phyloP scores from a whole-genome alignment of 2,113 vertebrate genomes.

The Cavia porcellus region DNA sequence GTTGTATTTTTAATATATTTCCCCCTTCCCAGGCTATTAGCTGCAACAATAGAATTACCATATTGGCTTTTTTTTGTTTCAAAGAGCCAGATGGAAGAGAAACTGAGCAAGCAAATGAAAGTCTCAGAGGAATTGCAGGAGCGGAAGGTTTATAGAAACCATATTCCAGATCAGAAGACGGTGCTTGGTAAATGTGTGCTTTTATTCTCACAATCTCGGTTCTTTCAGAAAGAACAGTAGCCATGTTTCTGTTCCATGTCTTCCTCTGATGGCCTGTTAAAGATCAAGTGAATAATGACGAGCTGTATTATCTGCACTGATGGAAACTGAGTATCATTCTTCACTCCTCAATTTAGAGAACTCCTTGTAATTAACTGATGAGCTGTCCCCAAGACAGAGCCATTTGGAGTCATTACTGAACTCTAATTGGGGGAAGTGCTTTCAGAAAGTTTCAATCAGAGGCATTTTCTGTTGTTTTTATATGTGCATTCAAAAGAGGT shows the following conservation, averaged over 20 bases:
- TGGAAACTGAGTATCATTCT: conserved; percentile 73
- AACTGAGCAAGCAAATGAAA: conserved; percentile 75
- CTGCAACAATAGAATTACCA: conserved; percentile 67
- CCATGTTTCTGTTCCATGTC: conserved; percentile 77
- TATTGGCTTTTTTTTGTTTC: conserved; percentile 55
- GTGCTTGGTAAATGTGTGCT: conserved; percentile 53
- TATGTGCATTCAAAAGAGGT: conserved; percentile 43
- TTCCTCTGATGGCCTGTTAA: conserved; percentile 71
- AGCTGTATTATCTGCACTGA: conserved; percentile 63
- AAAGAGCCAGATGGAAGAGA: conserved; percentile 73
- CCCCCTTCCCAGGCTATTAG: conserved; percentile 45
- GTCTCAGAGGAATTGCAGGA: conserved; percentile 59
- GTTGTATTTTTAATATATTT: conserved; percentile 41
- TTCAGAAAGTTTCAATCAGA: conserved; percentile 78
- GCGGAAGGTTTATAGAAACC: conserved; percentile 62
- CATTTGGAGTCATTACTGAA: conserved; percentile 76
- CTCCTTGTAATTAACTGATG: conserved; percentile 73
- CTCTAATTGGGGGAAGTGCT: conserved; percentile 77
- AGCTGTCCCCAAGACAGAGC: conserved; percentile 73
- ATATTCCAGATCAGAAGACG: conserved; percentile 31
- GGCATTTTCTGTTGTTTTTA: conserved; percentile 58
- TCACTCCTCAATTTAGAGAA: conserved; percentile 75
- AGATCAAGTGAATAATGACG: conserved; percentile 78
- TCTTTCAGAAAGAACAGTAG: conserved; percentile 36
- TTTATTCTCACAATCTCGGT: conserved; percentile 48